Evolutionary conservation across 2,888 invertebrate species (phyloP).

Genomic region (Macaria liturata): DNA sequence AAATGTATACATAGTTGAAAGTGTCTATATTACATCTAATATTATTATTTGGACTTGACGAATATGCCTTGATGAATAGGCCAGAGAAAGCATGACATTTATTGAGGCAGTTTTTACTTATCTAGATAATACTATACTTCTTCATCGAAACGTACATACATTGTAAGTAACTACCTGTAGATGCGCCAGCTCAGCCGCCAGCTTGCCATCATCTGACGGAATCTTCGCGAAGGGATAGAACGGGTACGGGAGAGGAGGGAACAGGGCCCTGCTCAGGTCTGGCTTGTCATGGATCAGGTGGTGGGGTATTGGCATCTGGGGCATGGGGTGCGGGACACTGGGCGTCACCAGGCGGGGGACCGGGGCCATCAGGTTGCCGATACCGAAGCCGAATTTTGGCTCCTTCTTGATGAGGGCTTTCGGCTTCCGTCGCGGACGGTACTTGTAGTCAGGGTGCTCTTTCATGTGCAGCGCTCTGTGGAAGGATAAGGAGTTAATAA

Average conservation of each 20-base stretch:
- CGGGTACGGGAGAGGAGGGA: constrained; percentile 88
- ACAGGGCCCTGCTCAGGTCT: constrained; percentile 86
- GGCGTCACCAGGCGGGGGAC: constrained; percentile 76
- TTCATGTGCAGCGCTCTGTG: constrained; percentile 95
- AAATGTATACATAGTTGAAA: no score
- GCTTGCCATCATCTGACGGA: constrained; percentile 78
- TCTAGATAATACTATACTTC: neutral
- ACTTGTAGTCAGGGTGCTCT: constrained; percentile 96
- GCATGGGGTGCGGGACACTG: constrained; percentile 70
- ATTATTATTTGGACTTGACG: no score
- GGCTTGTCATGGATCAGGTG: constrained; percentile 83
- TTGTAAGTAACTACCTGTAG: constrained; percentile 69
- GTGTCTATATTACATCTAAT: no score
- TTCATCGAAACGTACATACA: constrained; percentile 16
- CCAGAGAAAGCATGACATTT: no score
- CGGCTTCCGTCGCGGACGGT: constrained; percentile 93
- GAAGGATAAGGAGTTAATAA: no score
- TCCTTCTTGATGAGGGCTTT: constrained; percentile 93
- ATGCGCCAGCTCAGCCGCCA: constrained; percentile 88
- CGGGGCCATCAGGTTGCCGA: constrained; percentile 85
- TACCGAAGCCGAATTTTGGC: constrained; percentile 88
- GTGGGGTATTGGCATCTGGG: constrained; percentile 72
- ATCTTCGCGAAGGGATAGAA: constrained; percentile 87
- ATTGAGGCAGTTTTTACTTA: no score
- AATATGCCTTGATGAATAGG: no score